Percentiles rank a stretch among this genome's conserved stretches.
phyloP scores from a whole-genome alignment of 2,888 invertebrate species.

The Metopia argyrocephala region DNA sequence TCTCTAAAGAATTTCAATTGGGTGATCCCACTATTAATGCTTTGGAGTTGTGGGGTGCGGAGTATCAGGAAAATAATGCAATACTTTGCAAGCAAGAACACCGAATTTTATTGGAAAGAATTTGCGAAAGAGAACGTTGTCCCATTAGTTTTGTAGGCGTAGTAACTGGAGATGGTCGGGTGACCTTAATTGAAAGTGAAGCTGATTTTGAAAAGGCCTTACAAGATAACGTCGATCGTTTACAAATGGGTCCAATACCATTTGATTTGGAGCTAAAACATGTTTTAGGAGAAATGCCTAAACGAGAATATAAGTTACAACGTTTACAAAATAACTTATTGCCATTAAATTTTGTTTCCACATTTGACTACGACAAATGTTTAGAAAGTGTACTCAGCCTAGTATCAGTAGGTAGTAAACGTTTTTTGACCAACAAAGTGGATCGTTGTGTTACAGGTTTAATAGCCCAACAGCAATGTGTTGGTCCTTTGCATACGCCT shows the following conservation, averaged over 20 bases:
- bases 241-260: slow-evolving; percentile 81
- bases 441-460: slow-evolving; percentile 96
- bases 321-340: slow-evolving; percentile 68
- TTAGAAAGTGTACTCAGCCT: slow-evolving; percentile 87
- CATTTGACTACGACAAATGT: slow-evolving; percentile 66
- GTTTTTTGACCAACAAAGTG: slow-evolving; percentile 97
- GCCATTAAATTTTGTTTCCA: slow-evolving; percentile 79
- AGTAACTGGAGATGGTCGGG: slow-evolving; percentile 91
- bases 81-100: slow-evolving; percentile 87
- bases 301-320: slow-evolving; percentile 82
- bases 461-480: slow-evolving; percentile 98
- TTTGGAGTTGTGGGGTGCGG: slow-evolving; percentile 98
- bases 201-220: slow-evolving; percentile 77
- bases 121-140: slow-evolving; percentile 93
- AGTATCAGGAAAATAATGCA: slow-evolving; percentile 98
- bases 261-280: slow-evolving; percentile 93
- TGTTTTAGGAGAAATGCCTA: slow-evolving; percentile 91
- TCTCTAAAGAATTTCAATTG: slow-evolving; percentile 90
- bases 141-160: slow-evolving; percentile 95
- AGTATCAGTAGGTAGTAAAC: slow-evolving; percentile 95
- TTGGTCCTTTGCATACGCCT: slow-evolving; percentile 97
- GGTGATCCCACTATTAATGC: slow-evolving; percentile 97
- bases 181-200: slow-evolving; percentile 83
- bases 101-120: slow-evolving; percentile 82
- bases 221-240: slow-evolving; percentile 71